Conservation (phyloP, 2,113 vertebrate genomes). For the Coreoperca whiteheadi region DNA sequence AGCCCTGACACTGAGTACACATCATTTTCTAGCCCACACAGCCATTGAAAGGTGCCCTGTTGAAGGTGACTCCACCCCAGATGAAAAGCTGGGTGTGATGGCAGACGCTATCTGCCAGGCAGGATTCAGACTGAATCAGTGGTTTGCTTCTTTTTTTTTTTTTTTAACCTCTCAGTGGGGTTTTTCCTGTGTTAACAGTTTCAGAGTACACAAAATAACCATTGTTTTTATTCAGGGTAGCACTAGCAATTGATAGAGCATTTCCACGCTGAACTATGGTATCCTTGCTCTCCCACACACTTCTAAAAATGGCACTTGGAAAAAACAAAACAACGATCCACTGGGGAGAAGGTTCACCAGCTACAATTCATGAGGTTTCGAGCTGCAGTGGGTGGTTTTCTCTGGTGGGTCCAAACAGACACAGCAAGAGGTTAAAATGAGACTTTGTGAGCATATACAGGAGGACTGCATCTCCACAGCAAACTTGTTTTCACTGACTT, state of each 20-base stretch:
- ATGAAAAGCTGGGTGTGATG: constrained; percentile 40
- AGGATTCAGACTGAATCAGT: constrained; percentile 52
- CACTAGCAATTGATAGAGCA: constrained; percentile 52
- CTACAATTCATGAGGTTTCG: constrained; percentile 63
- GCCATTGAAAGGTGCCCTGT: constrained; percentile 51
- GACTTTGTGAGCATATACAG: constrained; percentile 23
- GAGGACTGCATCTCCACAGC: constrained; percentile 15
- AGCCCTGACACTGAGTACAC: constrained; percentile 49
- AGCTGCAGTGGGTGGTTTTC: constrained; percentile 66
- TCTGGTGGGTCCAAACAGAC: constrained; percentile 54
- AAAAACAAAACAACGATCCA: constrained; percentile 22
- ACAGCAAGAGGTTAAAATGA: constrained; percentile 64
- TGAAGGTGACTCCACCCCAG: constrained; percentile 69
- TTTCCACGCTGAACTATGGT: constrained; percentile 56
- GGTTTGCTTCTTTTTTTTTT: constrained; percentile 37
- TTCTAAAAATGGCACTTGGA: constrained; percentile 63
- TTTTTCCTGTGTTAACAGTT: constrained; percentile 53
- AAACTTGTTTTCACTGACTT: constrained; percentile 20
- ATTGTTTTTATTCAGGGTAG: constrained; percentile 49
- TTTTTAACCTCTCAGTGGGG: constrained; percentile 39
- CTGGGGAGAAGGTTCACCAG: constrained; percentile 58
- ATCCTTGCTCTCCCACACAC: constrained; percentile 64
- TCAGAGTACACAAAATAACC: constrained; percentile 49
- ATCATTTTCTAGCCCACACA: constrained; percentile 53
- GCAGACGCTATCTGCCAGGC: constrained; percentile 34